A percentile compares a stretch with the other conserved stretches of the same genome.
phyloP scores from a whole-genome alignment of 2,797 vertebrate species.

The Parotocinclus haroldoi region DNA sequence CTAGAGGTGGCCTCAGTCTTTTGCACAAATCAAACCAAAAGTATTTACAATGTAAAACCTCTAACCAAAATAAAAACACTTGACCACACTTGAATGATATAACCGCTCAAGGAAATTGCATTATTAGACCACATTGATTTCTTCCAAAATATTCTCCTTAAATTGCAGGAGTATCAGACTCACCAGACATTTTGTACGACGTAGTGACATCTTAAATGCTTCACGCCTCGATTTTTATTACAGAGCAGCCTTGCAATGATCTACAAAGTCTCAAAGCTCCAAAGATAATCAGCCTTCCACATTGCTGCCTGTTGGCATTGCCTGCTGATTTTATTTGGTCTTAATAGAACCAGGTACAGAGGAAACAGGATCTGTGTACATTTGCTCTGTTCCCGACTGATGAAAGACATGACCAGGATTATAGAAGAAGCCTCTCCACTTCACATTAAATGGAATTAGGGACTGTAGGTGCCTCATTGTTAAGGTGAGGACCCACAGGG shows the following conservation, averaged over 20 bases:
- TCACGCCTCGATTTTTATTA: slow-evolving; percentile 27
- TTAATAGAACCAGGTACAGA: neutral
- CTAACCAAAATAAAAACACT: too few species aligned
- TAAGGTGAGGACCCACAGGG: slow-evolving; percentile 5
- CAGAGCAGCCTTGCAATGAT: slow-evolving; percentile 22
- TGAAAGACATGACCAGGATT: slow-evolving; percentile 24
- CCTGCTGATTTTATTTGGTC: slow-evolving; percentile 23
- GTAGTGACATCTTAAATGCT: neutral
- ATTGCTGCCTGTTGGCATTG: slow-evolving; percentile 29
- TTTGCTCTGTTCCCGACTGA: slow-evolving; percentile 16
- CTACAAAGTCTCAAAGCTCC: slow-evolving; percentile 11
- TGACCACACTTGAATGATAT: too few species aligned
- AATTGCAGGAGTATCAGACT: slow-evolving; percentile 13
- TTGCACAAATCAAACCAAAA: too few species aligned
- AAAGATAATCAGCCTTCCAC: slow-evolving; percentile 32
- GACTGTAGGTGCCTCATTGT: neutral
- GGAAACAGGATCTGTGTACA: slow-evolving; percentile 7
- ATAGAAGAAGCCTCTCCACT: slow-evolving; percentile 27
- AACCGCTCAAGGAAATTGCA: too few species aligned
- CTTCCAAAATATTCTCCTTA: too few species aligned
- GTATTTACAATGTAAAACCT: too few species aligned
- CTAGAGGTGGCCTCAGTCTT: too few species aligned
- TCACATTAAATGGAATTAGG: slow-evolving; percentile 42
- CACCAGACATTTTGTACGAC: slow-evolving; percentile 18
- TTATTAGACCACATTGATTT: too few species aligned